Evolutionary conservation across 2,888 invertebrate species (phyloP), one percentile per base, ranked within the genome.

Genomic region (Ornithoptera priamus): DNA sequence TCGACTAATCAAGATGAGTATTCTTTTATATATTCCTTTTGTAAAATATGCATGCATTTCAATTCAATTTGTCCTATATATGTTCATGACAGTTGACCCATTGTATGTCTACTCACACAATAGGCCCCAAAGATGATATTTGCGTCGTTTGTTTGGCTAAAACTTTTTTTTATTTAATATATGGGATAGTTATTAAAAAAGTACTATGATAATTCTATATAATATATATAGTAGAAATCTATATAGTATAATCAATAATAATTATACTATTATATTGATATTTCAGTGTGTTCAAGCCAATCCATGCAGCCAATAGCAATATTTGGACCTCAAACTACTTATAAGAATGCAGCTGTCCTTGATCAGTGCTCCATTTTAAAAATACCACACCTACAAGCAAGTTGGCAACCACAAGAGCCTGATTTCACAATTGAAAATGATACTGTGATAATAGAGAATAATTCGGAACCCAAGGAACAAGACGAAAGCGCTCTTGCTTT

Each of bases 381-480:
- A 62, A 85, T 92, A 69, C 92, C 92, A 3, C 89, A 90, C 67
- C 83, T 92, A 42, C 92, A 92, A 81, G 92, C 90, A 0, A 81
- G 88, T 0, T 90, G 87, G 88, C 87, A 88, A 73, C 87, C 89
- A 5, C 67, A 81, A n/a, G 85, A 89, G 56, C 84, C 85, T 2
- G 85, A 88, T 18, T 65, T 78, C 1, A 80, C 78, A 62, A 58
- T 78, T 3, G 75, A 76, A 65, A 74, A 76, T 22, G 72, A 73
- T 30, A 70, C 72, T 46, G 66, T 68, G 46, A 72, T 67, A 50
- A 65, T 75, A 24, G 73, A 71, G 42, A 70, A 72, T 22, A 71
- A 57, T 39, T 70, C 46, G 57, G 73, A 67, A 70, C 76, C 57
- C 70, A 73, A 18, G 68, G 72, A 24, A 24, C 74, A 72, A 62